phyloP scores from a whole-genome alignment of 2,113 vertebrate genomes.

The Grallaria varia region DNA sequence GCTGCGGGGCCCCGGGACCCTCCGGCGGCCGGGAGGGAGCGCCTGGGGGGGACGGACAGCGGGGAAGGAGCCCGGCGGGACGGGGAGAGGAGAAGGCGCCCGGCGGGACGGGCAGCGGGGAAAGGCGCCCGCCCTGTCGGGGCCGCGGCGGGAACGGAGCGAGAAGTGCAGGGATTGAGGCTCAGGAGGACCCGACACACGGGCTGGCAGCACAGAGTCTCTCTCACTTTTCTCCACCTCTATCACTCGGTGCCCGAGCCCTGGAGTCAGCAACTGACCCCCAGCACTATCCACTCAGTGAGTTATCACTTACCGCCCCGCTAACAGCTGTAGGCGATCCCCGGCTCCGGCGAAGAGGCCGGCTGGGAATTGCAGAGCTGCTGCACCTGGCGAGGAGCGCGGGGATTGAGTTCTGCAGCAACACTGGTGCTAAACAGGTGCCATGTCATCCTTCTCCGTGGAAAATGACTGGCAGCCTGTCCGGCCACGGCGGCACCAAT shows the following conservation, averaged over 20 bases:
- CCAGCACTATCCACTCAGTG: background rate
- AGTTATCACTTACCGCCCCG: accelerated
- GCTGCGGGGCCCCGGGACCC: no score
- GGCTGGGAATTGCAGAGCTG: background rate
- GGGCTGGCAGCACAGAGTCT: no score
- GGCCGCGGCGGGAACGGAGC: no score
- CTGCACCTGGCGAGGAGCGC: background rate
- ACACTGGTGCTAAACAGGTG: background rate
- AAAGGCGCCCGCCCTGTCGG: accelerated
- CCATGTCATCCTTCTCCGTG: accelerated
- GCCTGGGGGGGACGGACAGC: no score
- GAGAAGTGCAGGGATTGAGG: background rate
- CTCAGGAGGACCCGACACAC: background rate
- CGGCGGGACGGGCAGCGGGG: no score
- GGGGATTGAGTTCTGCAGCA: background rate
- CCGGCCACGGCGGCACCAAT: background rate
- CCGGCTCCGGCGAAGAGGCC: background rate
- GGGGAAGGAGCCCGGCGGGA: accelerated
- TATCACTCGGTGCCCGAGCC: background rate
- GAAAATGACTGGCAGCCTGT: background rate
- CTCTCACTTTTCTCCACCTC: background rate
- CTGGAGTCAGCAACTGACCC: background rate
- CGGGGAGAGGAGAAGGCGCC: no score
- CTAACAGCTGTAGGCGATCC: background rate
- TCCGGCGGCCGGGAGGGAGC: background rate